Evolutionary conservation across 2,797 vertebrate species (phyloP).

Genomic region (Dallia pectoralis): DNA sequence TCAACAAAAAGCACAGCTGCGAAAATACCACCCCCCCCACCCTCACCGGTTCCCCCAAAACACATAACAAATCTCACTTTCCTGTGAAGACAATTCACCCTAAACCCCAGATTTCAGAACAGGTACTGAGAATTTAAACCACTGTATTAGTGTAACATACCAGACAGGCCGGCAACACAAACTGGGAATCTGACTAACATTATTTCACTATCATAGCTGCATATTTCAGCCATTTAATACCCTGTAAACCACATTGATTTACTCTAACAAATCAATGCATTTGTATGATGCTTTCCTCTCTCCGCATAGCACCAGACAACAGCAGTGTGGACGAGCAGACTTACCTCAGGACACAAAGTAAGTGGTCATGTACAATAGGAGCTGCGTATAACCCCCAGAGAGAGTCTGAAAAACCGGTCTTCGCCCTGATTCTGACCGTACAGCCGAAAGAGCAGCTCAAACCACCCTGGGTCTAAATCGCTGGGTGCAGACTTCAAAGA

Average conservation of each 20-base stretch:
- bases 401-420: conserved; percentile 7
- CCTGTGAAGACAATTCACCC: too few species aligned
- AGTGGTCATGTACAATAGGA: not conserved
- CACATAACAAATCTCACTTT: too few species aligned
- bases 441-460: not conserved
- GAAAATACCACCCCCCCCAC: too few species aligned
- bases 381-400: conserved; percentile 3
- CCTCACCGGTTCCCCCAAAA: too few species aligned
- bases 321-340: conserved; percentile 27
- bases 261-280: not conserved
- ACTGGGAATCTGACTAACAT: too few species aligned
- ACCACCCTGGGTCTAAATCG: not conserved
- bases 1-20: too few species aligned
- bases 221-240: not conserved
- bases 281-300: not conserved
- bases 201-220: not conserved
- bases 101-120: too few species aligned
- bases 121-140: too few species aligned
- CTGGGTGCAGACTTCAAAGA: conserved; percentile 20
- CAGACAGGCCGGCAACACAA: too few species aligned
- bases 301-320: conserved; percentile 11
- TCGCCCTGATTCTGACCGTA: not conserved
- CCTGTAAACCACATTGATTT: not conserved
- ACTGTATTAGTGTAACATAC: too few species aligned
- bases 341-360: conserved; percentile 45